These are phyloP conservation scores for Athetis lepigone DNA, from an alignment of 2,888 invertebrate genomes.

Conservation along the genomic window DNA sequence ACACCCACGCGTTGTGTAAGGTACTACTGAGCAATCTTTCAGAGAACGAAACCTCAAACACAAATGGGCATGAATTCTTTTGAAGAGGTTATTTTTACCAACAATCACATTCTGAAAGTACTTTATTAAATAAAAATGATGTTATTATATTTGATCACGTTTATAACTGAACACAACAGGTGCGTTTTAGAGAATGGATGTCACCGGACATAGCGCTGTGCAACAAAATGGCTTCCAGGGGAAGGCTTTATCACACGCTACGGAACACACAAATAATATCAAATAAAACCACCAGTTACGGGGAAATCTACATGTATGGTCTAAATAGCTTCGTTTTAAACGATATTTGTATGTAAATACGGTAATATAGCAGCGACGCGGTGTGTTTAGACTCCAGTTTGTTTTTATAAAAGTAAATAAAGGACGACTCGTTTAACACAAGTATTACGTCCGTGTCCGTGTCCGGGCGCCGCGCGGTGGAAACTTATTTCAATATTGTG, in stretches of 20 bases:
- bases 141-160: background rate
- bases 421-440: slow-evolving; percentile 23
- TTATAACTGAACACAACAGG: background rate
- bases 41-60: slow-evolving; percentile 2
- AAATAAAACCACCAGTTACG: slow-evolving; percentile 8
- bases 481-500: slow-evolving; percentile 33
- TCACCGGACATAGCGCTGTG: background rate
- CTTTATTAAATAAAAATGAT: background rate
- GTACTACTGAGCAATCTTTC: slow-evolving; percentile 7
- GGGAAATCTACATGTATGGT: slow-evolving; percentile 17
- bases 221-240: background rate
- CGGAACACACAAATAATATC: slow-evolving; percentile 6
- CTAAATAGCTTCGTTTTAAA: slow-evolving; percentile 13
- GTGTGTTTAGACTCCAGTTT: slow-evolving; percentile 37
- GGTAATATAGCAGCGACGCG: slow-evolving; percentile 22
- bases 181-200: background rate
- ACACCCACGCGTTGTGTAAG: background rate
- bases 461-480: slow-evolving; percentile 12
- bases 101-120: background rate
- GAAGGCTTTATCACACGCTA: background rate
- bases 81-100: background rate
- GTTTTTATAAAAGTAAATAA: slow-evolving; percentile 47
- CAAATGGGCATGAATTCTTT: background rate
- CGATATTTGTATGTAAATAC: slow-evolving; percentile 47
- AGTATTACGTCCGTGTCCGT: slow-evolving; percentile 6